Conservation (phyloP, 2,888 invertebrate genomes). For the Lasioglossum leucozonium region DNA sequence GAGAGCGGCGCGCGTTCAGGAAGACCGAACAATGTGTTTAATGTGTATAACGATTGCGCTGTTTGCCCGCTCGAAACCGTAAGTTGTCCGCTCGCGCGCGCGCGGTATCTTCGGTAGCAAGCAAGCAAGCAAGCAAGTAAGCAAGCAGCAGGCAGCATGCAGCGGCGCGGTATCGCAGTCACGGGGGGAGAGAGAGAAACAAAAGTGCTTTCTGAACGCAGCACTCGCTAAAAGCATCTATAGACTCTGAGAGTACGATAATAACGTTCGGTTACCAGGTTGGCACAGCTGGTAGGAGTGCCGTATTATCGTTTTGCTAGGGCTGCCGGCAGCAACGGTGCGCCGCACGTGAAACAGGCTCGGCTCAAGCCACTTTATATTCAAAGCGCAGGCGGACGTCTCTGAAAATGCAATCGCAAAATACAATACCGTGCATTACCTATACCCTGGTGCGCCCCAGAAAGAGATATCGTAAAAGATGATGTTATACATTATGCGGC, state of each 20-base stretch:
- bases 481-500: slow-evolving; percentile 83
- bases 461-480: slow-evolving; percentile 83
- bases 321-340: slow-evolving; percentile 54
- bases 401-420: slow-evolving; percentile 84
- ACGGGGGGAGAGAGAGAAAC: slow-evolving; percentile 30
- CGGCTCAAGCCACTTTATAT: slow-evolving; percentile 80
- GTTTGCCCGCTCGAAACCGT: background rate
- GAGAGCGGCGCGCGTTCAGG: background rate
- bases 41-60: background rate
- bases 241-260: slow-evolving; percentile 68
- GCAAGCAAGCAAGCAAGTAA: background rate
- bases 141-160: background rate
- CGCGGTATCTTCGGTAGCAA: background rate
- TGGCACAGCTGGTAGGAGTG: slow-evolving; percentile 70
- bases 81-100: slow-evolving; percentile 31
- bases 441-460: slow-evolving; percentile 75
- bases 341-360: slow-evolving; percentile 69
- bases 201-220: slow-evolving; percentile 69
- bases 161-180: slow-evolving; percentile 7
- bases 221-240: slow-evolving; percentile 68
- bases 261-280: slow-evolving; percentile 70
- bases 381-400: slow-evolving; percentile 82
- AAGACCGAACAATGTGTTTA: background rate
- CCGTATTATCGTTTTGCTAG: slow-evolving; percentile 63
- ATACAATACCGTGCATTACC: slow-evolving; percentile 83